Evolutionary conservation across 2,888 invertebrate species (phyloP), one percentile per base, ranked within the genome.

Genomic region (Xestia c-nigrum): DNA sequence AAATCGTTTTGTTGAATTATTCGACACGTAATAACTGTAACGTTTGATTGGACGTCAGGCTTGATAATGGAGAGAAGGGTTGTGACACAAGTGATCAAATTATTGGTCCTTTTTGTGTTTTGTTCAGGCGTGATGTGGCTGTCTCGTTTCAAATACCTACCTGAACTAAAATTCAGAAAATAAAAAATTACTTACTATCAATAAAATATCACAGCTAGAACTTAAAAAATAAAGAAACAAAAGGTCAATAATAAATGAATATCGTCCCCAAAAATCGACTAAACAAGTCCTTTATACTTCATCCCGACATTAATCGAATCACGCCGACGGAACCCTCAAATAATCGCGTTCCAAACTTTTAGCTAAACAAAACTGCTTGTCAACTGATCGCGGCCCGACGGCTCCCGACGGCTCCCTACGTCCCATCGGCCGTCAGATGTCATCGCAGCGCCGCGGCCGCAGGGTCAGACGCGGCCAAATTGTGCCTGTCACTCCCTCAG

Each of bases 391-490:
- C 31, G 31, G 31, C 31, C 84, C 68, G 75, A 84, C 61, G 61
- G 79, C 19, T 31, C 31, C 21, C 85, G 84, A 21, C 64, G 64
- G 64, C 64, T 71, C 85, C 86, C 86, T 75, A 81, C 85, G 83
- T 47, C 83, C 79, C 79, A 40, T 76, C 72, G 40, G 77, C 84
- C 88, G 90, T 90, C 91, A 89, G 78, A 83, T 89, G 91, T 90
- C 91, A 89, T 80, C 87, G 88, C 81, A 82, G 71, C 84, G 74
- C 84, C 88, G 87, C 85, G 81, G 85, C 85, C 89, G 83, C 89
- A 66, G 76, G 89, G 85, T 91, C 89, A 92, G 93, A 93, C 91
- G 88, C 87, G 85, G 83, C 91, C 91, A 92, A 94, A 94, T 94
- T 93, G 92, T 93, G 90, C 87, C 92, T 92, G 94, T 93, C 94